phyloP scores from a whole-genome alignment of 2,888 invertebrate genomes.

The Eristalinus aeneus region DNA sequence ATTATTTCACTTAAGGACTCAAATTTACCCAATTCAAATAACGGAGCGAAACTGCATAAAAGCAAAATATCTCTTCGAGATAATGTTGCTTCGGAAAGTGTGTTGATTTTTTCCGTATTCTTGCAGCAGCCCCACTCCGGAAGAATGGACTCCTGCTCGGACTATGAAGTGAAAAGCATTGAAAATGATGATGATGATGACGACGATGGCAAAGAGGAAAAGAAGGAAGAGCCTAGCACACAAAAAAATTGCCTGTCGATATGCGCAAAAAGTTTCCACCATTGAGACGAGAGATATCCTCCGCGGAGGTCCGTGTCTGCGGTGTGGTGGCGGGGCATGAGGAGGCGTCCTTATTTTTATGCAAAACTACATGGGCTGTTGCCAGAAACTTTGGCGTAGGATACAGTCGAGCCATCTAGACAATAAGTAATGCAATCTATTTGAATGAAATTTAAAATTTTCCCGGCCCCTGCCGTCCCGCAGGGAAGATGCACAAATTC shows the following conservation, averaged over 20 bases:
- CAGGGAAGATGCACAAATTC: not conserved
- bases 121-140: not conserved
- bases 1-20: conserved; percentile 45
- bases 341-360: not conserved
- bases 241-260: conserved; percentile 55
- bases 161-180: conserved; percentile 7
- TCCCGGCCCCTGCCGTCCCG: not conserved
- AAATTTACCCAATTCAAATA: conserved; percentile 44
- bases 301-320: conserved; percentile 37
- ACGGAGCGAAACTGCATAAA: conserved; percentile 48
- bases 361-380: conserved; percentile 42
- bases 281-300: conserved; percentile 51
- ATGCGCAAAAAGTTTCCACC: conserved; percentile 59
- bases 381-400: conserved; percentile 33
- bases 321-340: conserved; percentile 12
- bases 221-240: conserved; percentile 33
- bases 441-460: conserved; percentile 40
- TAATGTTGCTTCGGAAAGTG: conserved; percentile 36
- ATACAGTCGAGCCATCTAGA: not conserved
- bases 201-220: not conserved
- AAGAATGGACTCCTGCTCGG: not conserved
- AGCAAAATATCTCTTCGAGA: conserved; percentile 45
- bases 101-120: conserved; percentile 1
- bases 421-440: conserved; percentile 22
- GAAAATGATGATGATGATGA: conserved; percentile 54